A percentile compares a stretch with the other conserved stretches of the same genome.
Evolutionary conservation across 37 sponge, comb jelly and placozoan genomes (phyloP).

Genomic region (Spongia lamella): DNA sequence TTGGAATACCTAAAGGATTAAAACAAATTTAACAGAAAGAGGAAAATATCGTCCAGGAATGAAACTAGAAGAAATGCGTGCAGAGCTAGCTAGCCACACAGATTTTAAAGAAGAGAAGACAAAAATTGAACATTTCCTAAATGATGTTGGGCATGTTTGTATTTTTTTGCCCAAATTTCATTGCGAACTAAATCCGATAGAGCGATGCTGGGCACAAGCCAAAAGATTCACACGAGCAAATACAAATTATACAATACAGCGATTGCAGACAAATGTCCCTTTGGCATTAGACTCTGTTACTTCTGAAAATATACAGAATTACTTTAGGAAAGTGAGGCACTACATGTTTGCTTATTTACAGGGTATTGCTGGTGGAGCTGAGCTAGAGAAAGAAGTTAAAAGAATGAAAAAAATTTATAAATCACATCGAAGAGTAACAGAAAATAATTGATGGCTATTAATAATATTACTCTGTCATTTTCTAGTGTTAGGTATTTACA

Average conservation of each 20-base stretch:
- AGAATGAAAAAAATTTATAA: conserved; percentile 15
- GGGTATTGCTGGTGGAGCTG: conserved; percentile 8
- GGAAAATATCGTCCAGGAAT: conserved; percentile 7
- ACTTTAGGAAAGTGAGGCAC: conserved; percentile 20
- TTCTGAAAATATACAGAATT: conserved; percentile 17
- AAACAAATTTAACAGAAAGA: conserved; percentile 10
- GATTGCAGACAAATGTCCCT: too few relatives aligned
- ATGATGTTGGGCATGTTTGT: neutral
- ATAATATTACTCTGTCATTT: too few relatives aligned
- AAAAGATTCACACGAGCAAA: too few relatives aligned
- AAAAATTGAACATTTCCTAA: conserved; percentile 11
- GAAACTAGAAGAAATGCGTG: conserved; percentile 6
- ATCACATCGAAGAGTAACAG: conserved; percentile 26
- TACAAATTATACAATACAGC: too few relatives aligned
- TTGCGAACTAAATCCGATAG: neutral
- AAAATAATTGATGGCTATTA: conserved; percentile 9
- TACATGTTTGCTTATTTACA: conserved; percentile 29
- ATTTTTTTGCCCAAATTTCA: conserved; percentile 27
- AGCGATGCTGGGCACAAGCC: too few relatives aligned
- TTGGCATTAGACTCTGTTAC: conserved; percentile 7
- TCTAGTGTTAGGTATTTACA: too few relatives aligned
- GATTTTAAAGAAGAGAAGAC: conserved; percentile 46
- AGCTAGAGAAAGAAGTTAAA: conserved; percentile 12
- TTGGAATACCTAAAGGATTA: conserved; percentile 22
- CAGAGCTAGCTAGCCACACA: conserved; percentile 4